Base-by-base conservation (phyloP, 1,140 invertebrate genomes). In the Trichogramma pretiosum region DNA sequence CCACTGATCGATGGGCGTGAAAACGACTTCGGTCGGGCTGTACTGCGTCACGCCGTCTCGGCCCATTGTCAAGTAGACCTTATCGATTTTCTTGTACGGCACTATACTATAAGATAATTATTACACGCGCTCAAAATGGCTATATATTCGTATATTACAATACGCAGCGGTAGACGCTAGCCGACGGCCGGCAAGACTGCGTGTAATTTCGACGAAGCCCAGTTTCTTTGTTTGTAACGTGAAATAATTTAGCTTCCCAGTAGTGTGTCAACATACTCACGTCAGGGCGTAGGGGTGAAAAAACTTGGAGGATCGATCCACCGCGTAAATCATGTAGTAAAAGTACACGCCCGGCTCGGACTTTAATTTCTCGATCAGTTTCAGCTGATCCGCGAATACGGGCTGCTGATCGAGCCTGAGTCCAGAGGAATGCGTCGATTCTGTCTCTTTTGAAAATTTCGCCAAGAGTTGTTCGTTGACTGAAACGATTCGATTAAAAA, bases 271-370 rank as follows among this genome's bases (percentile, higher is more conserved):
- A n/a, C n/a, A 11, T 17, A 44, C n/a, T 35, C 33, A 62, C 54
- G 61, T 61, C 1, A 64, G 50, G 71, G 64, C 78, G 57, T 85
- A 85, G 5, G 82, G 83, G 1, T 80, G 80, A 43, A 83, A 86
- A 57, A 76, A 76, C 54, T 83, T 77, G 40, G 82, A 84, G 3
- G 78, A 75, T 53, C 74, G 74, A 18, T 78, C 76, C 5, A 83
- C 77, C 35, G 80, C 78, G 57, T 84, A 85, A 23, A 77, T 73
- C 72, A 86, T 75, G 52, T 85, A 85, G 5, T 81, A 72, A 58
- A 83, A 85, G 7, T 73, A 74, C 42, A 73, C 64, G 11, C 76
- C 66, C 2, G 68, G 65, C 46, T 74, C 63, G 2, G 55, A 60
- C 39, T 64, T 65, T 17, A 81, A 63, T 48, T 69, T 62, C 13